Evolutionary conservation across 1,140 invertebrate genomes (phyloP).

Genomic region (Andrena cerasifolii): DNA sequence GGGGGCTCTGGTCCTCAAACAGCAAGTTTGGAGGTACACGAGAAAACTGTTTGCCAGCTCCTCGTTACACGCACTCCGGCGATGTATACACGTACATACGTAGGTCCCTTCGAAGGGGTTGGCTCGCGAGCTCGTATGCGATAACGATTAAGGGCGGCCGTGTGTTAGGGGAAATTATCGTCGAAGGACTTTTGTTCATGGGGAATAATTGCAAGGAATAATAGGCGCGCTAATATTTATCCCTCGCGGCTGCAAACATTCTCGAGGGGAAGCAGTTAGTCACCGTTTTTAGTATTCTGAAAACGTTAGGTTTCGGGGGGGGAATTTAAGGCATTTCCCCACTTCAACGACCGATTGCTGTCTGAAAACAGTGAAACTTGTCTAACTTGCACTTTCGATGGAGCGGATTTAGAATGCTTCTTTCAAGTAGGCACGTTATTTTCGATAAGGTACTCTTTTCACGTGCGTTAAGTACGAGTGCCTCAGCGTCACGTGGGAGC

Average conservation of each 20-base stretch:
- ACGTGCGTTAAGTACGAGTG: too few relatives aligned
- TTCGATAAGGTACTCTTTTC: too few relatives aligned
- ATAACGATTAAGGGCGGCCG: slow-evolving; percentile 60
- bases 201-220: slow-evolving; percentile 50
- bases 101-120: neutral
- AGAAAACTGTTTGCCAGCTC: slow-evolving; percentile 64
- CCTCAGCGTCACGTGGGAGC: too few relatives aligned
- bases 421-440: too few relatives aligned
- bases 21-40: slow-evolving; percentile 59
- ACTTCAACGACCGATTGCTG: too few relatives aligned
- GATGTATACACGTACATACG: slow-evolving; percentile 33
- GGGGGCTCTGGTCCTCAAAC: slow-evolving; percentile 33
- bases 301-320: too few relatives aligned
- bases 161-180: slow-evolving; percentile 60
- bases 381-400: too few relatives aligned
- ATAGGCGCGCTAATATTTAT: slow-evolving; percentile 45
- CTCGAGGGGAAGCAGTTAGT: neutral
- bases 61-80: slow-evolving; percentile 51
- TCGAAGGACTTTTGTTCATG: slow-evolving; percentile 58
- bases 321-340: too few relatives aligned
- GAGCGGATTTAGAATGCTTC: too few relatives aligned
- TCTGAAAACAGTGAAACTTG: too few relatives aligned
- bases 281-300: too few relatives aligned
- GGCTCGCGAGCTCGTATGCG: slow-evolving; percentile 44
- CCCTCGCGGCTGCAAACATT: neutral